These are phyloP conservation scores for Chaetura pelagica DNA, from an alignment of 2,113 vertebrate genomes.

Conservation along the genomic window DNA sequence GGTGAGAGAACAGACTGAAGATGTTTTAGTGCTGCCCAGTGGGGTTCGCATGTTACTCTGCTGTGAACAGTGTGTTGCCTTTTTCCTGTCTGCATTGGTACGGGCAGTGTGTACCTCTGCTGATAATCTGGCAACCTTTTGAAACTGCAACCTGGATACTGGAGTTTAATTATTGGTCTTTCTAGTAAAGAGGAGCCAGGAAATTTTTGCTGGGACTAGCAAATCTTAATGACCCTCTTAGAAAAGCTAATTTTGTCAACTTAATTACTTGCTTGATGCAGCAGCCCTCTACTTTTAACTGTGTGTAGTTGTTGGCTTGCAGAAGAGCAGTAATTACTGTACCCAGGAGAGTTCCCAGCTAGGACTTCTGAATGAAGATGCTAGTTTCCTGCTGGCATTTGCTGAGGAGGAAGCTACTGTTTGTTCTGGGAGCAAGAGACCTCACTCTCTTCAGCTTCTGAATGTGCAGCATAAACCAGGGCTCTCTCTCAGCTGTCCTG, in stretches of 20 bases:
- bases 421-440: conserved; percentile 36
- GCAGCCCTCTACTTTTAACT: conserved; percentile 48
- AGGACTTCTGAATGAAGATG: conserved; percentile 58
- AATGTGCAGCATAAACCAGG: not conserved
- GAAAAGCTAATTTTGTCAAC: conserved; percentile 62
- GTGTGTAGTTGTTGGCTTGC: conserved; percentile 41
- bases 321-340: conserved; percentile 50
- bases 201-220: conserved; percentile 40
- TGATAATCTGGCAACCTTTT: not conserved
- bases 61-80: not conserved
- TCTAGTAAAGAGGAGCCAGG: not conserved
- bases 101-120: not conserved
- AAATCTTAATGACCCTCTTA: conserved; percentile 51
- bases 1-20: not conserved
- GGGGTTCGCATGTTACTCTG: not conserved
- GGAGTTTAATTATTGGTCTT: conserved; percentile 30
- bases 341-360: conserved; percentile 35
- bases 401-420: conserved; percentile 43
- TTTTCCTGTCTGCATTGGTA: not conserved
- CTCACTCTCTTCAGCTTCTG: not conserved
- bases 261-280: conserved; percentile 58
- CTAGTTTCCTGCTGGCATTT: conserved; percentile 42
- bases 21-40: not conserved
- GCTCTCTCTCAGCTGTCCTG: not conserved
- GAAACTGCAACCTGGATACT: not conserved